Conservation (phyloP, 2,113 vertebrate species). For the Cebidichthys violaceus region DNA sequence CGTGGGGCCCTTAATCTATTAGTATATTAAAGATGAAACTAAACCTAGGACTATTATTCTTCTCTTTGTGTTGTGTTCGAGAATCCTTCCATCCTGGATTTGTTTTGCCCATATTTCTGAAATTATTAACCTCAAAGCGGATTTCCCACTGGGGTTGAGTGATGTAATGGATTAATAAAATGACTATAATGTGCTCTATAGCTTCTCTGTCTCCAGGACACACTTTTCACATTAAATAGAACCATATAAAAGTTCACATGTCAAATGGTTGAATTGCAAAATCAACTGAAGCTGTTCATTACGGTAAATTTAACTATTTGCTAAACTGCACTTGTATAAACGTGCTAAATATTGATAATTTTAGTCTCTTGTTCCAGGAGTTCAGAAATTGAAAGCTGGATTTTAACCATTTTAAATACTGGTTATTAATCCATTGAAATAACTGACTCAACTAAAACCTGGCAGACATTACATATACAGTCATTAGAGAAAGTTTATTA, state of each 20-base stretch:
- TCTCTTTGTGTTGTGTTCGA: conserved; percentile 51
- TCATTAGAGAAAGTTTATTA: neutral
- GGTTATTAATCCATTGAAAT: neutral
- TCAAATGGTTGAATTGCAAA: neutral
- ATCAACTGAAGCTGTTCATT: neutral
- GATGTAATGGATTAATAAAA: conserved; percentile 86
- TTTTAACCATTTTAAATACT: neutral
- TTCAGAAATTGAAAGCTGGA: neutral
- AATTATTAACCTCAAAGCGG: conserved; percentile 74
- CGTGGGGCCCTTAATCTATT: conserved; percentile 71
- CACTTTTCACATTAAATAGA: conserved; percentile 67
- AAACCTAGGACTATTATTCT: conserved; percentile 53
- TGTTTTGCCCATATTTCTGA: conserved; percentile 72
- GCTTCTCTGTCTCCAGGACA: conserved; percentile 67
- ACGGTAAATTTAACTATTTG: conserved; percentile 17
- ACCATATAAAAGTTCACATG: conserved; percentile 21
- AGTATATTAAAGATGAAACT: conserved; percentile 79
- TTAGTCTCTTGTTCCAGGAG: neutral
- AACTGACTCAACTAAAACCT: neutral
- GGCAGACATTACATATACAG: neutral
- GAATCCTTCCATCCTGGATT: conserved; percentile 56
- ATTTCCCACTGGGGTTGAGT: conserved; percentile 71
- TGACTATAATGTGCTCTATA: conserved; percentile 73
- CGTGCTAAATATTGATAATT: neutral
- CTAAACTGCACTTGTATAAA: neutral